phyloP scores from a whole-genome alignment of 2,797 vertebrate genomes.

The Anguilla anguilla region DNA sequence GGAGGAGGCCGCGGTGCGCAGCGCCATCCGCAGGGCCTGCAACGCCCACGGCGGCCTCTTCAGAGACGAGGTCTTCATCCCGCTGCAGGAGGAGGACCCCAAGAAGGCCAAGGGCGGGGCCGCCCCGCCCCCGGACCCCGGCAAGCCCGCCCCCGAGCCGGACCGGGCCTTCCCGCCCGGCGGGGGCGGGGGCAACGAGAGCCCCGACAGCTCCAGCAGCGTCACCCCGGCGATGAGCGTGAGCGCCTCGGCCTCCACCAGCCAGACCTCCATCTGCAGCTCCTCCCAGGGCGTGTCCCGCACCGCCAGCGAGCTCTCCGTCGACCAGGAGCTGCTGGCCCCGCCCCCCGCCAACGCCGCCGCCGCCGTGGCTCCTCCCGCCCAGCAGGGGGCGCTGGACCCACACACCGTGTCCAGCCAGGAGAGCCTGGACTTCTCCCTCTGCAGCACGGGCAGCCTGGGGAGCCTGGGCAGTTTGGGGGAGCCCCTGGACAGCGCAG shows the following conservation, averaged over 20 bases:
- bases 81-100: slow-evolving; percentile 88
- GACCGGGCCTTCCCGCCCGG: slow-evolving; percentile 72
- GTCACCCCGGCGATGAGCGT: slow-evolving; percentile 88
- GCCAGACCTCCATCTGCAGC: slow-evolving; percentile 93
- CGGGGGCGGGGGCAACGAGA: slow-evolving; percentile 69
- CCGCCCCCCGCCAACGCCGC: slow-evolving; percentile 75
- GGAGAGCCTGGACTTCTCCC: slow-evolving; percentile 92
- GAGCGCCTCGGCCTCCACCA: slow-evolving; percentile 89
- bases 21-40: slow-evolving; percentile 91
- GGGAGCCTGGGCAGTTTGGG: slow-evolving; percentile 92
- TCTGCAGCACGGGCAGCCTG: slow-evolving; percentile 92
- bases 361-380: slow-evolving; percentile 69
- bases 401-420: slow-evolving; percentile 90
- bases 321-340: slow-evolving; percentile 80
- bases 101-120: slow-evolving; percentile 81
- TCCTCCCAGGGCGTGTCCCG: slow-evolving; percentile 90
- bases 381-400: slow-evolving; percentile 77
- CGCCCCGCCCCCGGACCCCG: slow-evolving; percentile 66
- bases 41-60: slow-evolving; percentile 95
- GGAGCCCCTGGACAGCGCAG: slow-evolving; percentile 84
- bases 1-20: slow-evolving; percentile 87
- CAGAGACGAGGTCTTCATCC: slow-evolving; percentile 96
- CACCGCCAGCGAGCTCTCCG: slow-evolving; percentile 85
- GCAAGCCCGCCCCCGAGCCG: slow-evolving; percentile 67
- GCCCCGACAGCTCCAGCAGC: slow-evolving; percentile 91